A percentile compares a stretch with the other conserved stretches of the same genome.
These are phyloP conservation scores for Corapipo altera DNA, from an alignment of 2,113 vertebrate genomes.

Conservation along the genomic window DNA sequence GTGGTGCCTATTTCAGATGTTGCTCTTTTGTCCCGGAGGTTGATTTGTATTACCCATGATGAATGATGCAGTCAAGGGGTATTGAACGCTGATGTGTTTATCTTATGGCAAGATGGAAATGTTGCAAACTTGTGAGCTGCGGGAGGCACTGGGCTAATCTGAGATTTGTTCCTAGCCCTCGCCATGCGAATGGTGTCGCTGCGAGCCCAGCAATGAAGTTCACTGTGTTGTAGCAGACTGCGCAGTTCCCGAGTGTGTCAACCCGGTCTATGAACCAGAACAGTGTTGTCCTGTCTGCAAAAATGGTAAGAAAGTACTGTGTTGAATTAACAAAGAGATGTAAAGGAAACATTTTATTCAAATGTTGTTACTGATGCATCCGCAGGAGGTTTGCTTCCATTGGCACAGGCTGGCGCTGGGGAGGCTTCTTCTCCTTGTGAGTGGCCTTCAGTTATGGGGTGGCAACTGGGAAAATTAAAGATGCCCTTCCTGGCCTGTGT, in stretches of 20 bases:
- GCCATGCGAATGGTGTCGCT: slow-evolving; percentile 98
- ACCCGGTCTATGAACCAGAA: slow-evolving; percentile 98
- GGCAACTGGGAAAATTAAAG: background rate
- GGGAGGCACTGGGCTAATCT: slow-evolving; percentile 77
- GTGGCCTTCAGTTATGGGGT: background rate
- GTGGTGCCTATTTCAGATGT: background rate
- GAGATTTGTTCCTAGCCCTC: slow-evolving; percentile 85
- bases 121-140: slow-evolving; percentile 70
- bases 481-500: background rate
- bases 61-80: slow-evolving; percentile 24
- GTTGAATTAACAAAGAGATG: slow-evolving; percentile 66
- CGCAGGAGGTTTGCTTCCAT: background rate
- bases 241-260: slow-evolving; percentile 97
- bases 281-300: slow-evolving; percentile 99
- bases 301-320: slow-evolving; percentile 88
- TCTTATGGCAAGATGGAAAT: slow-evolving; percentile 71
- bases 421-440: background rate
- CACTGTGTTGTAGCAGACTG: slow-evolving; percentile 99
- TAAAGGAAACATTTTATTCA: slow-evolving; percentile 11
- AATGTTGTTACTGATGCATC: background rate
- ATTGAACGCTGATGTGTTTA: slow-evolving; percentile 61
- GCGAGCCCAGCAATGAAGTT: slow-evolving; percentile 99
- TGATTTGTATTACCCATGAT: background rate
- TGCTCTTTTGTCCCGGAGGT: background rate
- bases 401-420: accelerated